Evolutionary conservation across 1,140 invertebrate species (phyloP).

Genomic region (Telenomus remus): DNA sequence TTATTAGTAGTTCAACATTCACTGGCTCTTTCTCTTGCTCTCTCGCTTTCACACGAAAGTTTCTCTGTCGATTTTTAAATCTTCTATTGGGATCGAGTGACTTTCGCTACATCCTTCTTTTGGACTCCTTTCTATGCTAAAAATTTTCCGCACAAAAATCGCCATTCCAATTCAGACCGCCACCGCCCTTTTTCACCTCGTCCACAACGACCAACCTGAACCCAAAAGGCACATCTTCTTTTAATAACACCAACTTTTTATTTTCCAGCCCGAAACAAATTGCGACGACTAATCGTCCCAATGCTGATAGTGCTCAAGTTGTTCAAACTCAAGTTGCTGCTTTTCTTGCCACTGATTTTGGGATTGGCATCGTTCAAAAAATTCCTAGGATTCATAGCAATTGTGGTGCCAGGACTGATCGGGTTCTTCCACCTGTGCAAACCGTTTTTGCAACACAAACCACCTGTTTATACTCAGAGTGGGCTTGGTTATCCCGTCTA

Average conservation of each 20-base stretch:
- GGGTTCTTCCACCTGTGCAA: slow-evolving; percentile 88
- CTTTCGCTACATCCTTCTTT: slow-evolving; percentile 57
- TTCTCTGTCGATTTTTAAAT: slow-evolving; percentile 58
- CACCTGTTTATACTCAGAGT: slow-evolving; percentile 76
- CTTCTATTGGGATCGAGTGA: slow-evolving; percentile 43
- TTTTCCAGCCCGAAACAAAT: slow-evolving; percentile 81
- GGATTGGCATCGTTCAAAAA: slow-evolving; percentile 89
- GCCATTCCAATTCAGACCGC: background rate
- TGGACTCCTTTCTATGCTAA: slow-evolving; percentile 42
- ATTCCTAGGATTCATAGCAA: slow-evolving; percentile 84
- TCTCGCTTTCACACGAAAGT: slow-evolving; percentile 59
- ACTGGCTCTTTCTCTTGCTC: slow-evolving; percentile 51
- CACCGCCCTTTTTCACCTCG: too few relatives aligned
- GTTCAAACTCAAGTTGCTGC: slow-evolving; percentile 87
- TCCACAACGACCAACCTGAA: too few relatives aligned
- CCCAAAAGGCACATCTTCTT: too few relatives aligned
- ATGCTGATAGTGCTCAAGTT: slow-evolving; percentile 87
- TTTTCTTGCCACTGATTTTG: slow-evolving; percentile 87
- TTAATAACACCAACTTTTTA: background rate
- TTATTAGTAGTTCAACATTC: slow-evolving; percentile 57
- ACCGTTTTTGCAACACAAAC: slow-evolving; percentile 72
- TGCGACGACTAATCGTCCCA: slow-evolving; percentile 88
- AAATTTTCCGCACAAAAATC: background rate
- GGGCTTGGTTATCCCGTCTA: slow-evolving; percentile 75
- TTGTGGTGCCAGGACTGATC: slow-evolving; percentile 84